Conservation (phyloP, 1,140 invertebrate genomes). For the Berghia stephanieae region DNA sequence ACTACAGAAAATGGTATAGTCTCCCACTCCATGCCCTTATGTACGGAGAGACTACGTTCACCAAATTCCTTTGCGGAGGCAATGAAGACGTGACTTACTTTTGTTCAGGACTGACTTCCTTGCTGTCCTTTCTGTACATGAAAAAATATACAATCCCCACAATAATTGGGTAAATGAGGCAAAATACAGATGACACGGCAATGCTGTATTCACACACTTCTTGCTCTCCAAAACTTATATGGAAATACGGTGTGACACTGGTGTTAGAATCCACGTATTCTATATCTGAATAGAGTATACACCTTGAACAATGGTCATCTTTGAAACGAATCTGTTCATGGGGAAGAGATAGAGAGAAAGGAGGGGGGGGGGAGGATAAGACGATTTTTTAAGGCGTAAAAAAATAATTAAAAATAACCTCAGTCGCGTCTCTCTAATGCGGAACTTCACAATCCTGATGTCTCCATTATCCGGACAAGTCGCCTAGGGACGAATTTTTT, state of each 20-base stretch:
- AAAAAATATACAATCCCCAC: conserved; percentile 20
- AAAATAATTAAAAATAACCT: too few relatives aligned
- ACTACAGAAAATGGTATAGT: too few relatives aligned
- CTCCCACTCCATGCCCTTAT: too few relatives aligned
- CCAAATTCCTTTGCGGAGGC: too few relatives aligned
- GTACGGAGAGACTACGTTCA: too few relatives aligned
- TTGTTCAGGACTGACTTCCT: conserved; percentile 14
- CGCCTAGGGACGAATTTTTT: too few relatives aligned
- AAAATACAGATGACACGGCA: conserved; percentile 35
- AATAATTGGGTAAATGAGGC: conserved; percentile 31
- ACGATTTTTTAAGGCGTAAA: too few relatives aligned
- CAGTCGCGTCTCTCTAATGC: too few relatives aligned
- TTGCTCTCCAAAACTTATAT: conserved; percentile 25
- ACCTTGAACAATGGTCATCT: conserved; percentile 28
- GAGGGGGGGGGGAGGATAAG: conserved; percentile 3
- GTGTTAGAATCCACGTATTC: neutral
- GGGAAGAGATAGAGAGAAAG: conserved; percentile 20
- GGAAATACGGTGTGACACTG: neutral
- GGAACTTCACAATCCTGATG: too few relatives aligned
- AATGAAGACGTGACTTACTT: conserved; percentile 37
- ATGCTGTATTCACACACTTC: conserved; percentile 39
- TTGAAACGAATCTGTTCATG: conserved; percentile 19
- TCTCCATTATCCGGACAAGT: too few relatives aligned
- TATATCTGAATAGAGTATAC: conserved; percentile 36
- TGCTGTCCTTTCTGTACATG: conserved; percentile 21